Conservation (phyloP, 2,888 invertebrate genomes). For the Ophion costatus region DNA sequence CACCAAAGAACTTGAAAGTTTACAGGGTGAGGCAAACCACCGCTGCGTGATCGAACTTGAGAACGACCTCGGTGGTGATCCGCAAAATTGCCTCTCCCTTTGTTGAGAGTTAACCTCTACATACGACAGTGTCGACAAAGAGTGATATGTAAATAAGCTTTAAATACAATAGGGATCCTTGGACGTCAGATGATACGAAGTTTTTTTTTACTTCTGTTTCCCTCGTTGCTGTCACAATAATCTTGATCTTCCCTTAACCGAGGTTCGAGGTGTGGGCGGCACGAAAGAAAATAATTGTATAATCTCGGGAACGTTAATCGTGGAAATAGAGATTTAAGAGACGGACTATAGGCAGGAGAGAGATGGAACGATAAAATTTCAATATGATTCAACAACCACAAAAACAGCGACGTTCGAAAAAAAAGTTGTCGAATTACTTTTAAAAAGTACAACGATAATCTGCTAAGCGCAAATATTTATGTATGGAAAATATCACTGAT, state of each 20-base stretch:
- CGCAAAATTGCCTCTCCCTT: constrained; percentile 22
- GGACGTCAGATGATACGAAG: constrained; percentile 27
- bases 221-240: not conserved
- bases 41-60: constrained; percentile 52
- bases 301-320: too few relatives aligned
- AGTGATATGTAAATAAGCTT: not conserved
- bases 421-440: too few relatives aligned
- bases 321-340: too few relatives aligned
- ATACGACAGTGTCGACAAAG: constrained; percentile 8
- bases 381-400: too few relatives aligned
- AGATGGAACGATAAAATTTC: not conserved
- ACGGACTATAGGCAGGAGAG: not conserved
- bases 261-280: too few relatives aligned
- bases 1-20: constrained; percentile 46
- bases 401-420: too few relatives aligned
- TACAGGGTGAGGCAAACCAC: constrained; percentile 16
- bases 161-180: constrained; percentile 30
- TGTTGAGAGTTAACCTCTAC: constrained; percentile 12
- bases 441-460: too few relatives aligned
- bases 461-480: too few relatives aligned
- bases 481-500: too few relatives aligned
- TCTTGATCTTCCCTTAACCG: not conserved
- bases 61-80: constrained; percentile 31
- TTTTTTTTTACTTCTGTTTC: constrained; percentile 11
- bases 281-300: too few relatives aligned